phyloP scores from a whole-genome alignment of 2,113 vertebrate genomes.

The Cettia cetti region DNA sequence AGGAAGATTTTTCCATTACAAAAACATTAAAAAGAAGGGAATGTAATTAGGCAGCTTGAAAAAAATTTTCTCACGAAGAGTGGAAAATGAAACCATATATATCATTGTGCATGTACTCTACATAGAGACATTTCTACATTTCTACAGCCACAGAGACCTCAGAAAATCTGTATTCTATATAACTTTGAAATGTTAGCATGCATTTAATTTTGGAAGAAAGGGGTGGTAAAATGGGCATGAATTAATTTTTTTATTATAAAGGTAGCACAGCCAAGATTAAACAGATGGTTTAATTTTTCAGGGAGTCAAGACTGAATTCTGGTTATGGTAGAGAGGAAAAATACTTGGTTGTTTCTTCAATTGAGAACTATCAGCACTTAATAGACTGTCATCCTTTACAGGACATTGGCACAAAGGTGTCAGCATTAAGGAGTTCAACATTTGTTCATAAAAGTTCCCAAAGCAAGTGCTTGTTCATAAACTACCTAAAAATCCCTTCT shows the following conservation, averaged over 20 bases:
- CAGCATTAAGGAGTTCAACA: background rate
- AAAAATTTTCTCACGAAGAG: background rate
- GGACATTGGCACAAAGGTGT: background rate
- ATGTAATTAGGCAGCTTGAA: background rate
- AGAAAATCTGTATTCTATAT: background rate
- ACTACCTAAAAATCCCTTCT: background rate
- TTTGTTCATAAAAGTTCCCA: background rate
- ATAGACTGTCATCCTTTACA: background rate
- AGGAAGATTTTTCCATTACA: background rate
- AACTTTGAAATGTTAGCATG: background rate
- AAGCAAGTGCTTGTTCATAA: background rate
- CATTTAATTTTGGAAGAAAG: background rate
- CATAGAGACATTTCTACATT: background rate
- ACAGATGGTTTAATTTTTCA: background rate
- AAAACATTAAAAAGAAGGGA: background rate
- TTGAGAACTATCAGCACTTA: background rate
- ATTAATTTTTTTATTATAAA: background rate
- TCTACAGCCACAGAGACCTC: background rate
- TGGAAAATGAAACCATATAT: background rate
- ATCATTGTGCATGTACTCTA: background rate
- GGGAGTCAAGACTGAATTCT: background rate
- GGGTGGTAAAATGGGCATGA: background rate
- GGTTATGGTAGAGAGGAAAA: background rate
- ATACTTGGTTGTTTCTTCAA: background rate
- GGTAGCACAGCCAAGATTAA: background rate